Evolutionary conservation across 2,113 vertebrate genomes (phyloP), one percentile per base, ranked within the genome.

Genomic region (Hypanus sabinus): DNA sequence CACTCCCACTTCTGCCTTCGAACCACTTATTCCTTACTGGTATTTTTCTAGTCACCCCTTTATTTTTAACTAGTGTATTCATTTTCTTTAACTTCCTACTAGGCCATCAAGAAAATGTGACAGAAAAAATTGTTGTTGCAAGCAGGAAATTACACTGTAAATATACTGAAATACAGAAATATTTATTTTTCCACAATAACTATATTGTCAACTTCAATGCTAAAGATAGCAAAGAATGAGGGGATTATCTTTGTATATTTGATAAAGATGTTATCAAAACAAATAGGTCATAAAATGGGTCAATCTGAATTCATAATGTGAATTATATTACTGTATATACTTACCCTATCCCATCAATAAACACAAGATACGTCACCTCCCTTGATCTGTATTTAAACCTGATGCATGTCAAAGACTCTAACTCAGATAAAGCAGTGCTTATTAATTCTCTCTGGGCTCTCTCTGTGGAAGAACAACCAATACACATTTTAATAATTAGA

Each of bases 341-440:
- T 93, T 93, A 93, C 90, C 90, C 90, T 46, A 27, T 22, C 68
- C 70, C 65, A 22, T 70, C 90, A 93, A 73, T 73, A 73, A 93
- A 71, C 7, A 24, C 22, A 93, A 93, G 33, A 71, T 71, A 93
- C 20, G 90, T 5, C 33, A 71, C 8, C 22, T 93, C 90, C 33
- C 36, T 71, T 73, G 65, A 73, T 93, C 90, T 93, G 70, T 70
- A 73, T 71, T 73, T 73, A 93, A 93, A 93, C 38, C 36, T 93
- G 65, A 93, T 0, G 22, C 90, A 93, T 27, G 90, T 93, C 65
- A 93, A 93, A 93, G 65, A 18, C 65, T 93, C 70, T 46, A 93
- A 30, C 36, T 93, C 90, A 73, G 36, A 24, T 20, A 71, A 11
- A 73, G 90, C 30, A 93, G 68, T 20, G 24, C 7, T 73, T 46